These are phyloP conservation scores for Carettochelys insculpta DNA, from an alignment of 2,113 vertebrate species.

Conservation along the genomic window DNA sequence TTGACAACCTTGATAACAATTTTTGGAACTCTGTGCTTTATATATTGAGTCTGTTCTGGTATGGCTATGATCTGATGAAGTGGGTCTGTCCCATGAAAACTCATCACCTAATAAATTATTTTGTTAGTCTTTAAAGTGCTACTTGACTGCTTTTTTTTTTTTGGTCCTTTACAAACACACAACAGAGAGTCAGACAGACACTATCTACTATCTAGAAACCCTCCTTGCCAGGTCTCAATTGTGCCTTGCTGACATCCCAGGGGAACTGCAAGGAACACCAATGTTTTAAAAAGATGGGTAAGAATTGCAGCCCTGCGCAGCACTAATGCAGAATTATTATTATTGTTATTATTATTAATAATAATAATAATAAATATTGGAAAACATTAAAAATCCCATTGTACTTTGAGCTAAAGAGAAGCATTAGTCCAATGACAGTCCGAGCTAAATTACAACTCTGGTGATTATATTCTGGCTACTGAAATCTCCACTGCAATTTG, in stretches of 20 bases:
- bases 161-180: not conserved
- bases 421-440: not conserved
- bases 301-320: not conserved
- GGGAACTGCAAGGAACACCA: not conserved
- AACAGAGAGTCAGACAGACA: not conserved
- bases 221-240: not conserved
- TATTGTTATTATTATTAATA: no score
- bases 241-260: not conserved
- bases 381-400: not conserved
- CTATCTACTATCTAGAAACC: not conserved
- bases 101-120: no score
- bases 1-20: no score
- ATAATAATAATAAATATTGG: no score
- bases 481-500: not conserved
- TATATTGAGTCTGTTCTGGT: no score
- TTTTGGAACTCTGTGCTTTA: no score
- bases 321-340: rapidly evolving
- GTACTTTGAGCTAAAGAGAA: not conserved
- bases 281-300: not conserved
- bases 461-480: not conserved
- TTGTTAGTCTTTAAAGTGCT: no score
- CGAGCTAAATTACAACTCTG: not conserved
- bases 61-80: no score
- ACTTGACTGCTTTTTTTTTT: no score
- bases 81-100: no score